Evolutionary conservation across 1,140 invertebrate genomes (phyloP).

Genomic region (Antheraea pernyi): DNA sequence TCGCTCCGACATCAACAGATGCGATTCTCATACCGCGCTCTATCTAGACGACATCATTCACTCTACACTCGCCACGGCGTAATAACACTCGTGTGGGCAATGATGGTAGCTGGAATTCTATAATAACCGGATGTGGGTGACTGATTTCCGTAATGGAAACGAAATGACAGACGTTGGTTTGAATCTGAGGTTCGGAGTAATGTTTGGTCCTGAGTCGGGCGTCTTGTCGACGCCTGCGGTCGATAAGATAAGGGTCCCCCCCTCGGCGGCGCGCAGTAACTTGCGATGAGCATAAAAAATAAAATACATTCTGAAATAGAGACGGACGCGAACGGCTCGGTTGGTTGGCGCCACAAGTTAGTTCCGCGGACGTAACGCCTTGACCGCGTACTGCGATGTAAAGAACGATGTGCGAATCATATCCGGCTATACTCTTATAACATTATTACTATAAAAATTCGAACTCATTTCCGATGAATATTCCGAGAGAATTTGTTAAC

Average conservation of each 20-base stretch:
- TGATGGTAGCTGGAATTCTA: conserved; percentile 16
- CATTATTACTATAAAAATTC: no score
- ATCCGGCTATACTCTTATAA: neutral
- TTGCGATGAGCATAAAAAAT: conserved; percentile 11
- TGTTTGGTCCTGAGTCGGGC: conserved; percentile 41
- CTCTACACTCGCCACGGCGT: neutral
- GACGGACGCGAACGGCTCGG: neutral
- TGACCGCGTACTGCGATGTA: neutral
- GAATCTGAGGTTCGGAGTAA: conserved; percentile 28
- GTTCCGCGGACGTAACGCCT: neutral
- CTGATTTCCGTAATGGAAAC: conserved; percentile 31
- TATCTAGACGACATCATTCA: conserved; percentile 49
- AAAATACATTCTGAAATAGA: conserved; percentile 24
- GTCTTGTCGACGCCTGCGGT: conserved; percentile 48
- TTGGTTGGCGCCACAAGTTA: no score
- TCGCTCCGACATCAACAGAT: conserved; percentile 50
- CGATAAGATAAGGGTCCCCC: conserved; percentile 61
- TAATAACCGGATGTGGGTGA: conserved; percentile 37
- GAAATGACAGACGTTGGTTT: conserved; percentile 18
- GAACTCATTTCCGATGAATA: no score
- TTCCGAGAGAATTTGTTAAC: no score
- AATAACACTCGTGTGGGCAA: no score
- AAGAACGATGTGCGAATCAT: conserved; percentile 2
- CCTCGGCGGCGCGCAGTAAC: conserved; percentile 20
- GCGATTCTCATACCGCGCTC: conserved; percentile 44